These are phyloP conservation scores for Antechinus stuartii DNA, from an alignment of 2,113 vertebrate genomes.

Conservation along the genomic window DNA sequence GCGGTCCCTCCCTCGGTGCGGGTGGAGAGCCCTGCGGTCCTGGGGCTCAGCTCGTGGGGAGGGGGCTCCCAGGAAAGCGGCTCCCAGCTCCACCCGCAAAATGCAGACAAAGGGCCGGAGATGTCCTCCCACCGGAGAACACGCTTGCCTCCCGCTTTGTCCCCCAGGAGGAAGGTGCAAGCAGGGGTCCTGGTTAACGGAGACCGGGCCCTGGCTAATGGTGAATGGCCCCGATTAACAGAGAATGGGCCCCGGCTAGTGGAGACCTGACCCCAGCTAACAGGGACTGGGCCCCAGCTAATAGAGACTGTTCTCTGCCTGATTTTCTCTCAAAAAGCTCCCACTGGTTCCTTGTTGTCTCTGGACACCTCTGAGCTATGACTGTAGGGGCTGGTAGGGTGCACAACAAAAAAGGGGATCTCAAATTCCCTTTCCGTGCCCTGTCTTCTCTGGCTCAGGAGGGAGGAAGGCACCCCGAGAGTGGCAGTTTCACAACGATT, in stretches of 20 bases:
- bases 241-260: too few relatives aligned
- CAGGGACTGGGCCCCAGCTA: neutral
- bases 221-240: too few relatives aligned
- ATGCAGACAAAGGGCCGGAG: neutral
- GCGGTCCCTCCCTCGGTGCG: constrained; percentile 52
- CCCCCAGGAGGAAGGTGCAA: neutral
- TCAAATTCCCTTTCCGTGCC: neutral
- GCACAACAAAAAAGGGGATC: neutral
- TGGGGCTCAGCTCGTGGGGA: neutral
- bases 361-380: neutral
- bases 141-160: neutral
- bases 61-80: neutral
- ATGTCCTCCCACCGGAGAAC: neutral
- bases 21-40: neutral
- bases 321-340: neutral
- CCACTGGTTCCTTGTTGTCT: neutral
- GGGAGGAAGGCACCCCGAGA: too few relatives aligned
- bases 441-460: neutral
- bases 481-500: too few relatives aligned
- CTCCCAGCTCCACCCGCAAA: neutral
- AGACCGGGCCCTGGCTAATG: neutral
- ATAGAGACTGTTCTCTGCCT: neutral
- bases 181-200: neutral
- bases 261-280: neutral
- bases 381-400: neutral